Percentiles rank a stretch among this genome's conserved stretches.
Evolutionary conservation across 2,113 vertebrate species (phyloP).

Genomic region (Crocuta crocuta): DNA sequence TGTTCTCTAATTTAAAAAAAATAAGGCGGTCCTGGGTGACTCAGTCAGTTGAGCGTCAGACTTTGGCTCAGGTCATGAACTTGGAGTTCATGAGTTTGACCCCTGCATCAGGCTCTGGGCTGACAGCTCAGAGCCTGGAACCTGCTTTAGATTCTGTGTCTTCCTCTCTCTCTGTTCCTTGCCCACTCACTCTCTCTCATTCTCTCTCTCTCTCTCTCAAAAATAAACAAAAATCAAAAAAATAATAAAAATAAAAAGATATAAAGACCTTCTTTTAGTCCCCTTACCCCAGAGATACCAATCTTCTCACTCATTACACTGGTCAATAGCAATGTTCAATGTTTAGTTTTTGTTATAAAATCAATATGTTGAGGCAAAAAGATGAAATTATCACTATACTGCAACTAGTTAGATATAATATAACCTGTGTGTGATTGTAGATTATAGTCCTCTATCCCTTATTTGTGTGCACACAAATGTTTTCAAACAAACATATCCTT

Average conservation of each 20-base stretch:
- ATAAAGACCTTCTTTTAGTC: not conserved
- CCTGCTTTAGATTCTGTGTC: too few relatives aligned
- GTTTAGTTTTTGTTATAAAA: conserved; percentile 37
- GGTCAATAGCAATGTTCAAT: not conserved
- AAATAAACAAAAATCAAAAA: too few relatives aligned
- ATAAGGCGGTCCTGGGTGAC: not conserved
- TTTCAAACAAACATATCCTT: not conserved
- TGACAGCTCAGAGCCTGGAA: too few relatives aligned
- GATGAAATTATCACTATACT: not conserved
- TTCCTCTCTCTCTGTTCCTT: too few relatives aligned
- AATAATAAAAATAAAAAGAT: too few relatives aligned
- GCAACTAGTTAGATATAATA: not conserved
- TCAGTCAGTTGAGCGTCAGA: too few relatives aligned
- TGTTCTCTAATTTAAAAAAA: not conserved
- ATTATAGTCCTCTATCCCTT: not conserved
- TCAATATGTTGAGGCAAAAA: not conserved
- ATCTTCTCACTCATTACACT: not conserved
- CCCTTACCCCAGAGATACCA: not conserved
- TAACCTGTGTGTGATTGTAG: not conserved
- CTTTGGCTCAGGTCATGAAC: too few relatives aligned
- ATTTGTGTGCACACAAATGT: not conserved
- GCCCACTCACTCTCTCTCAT: too few relatives aligned
- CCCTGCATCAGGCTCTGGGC: too few relatives aligned
- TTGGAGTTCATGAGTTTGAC: too few relatives aligned
- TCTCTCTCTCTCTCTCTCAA: too few relatives aligned